Evolutionary conservation across 2,888 invertebrate species (phyloP), one percentile per base, ranked within the genome.

Genomic region (Panopea generosa): DNA sequence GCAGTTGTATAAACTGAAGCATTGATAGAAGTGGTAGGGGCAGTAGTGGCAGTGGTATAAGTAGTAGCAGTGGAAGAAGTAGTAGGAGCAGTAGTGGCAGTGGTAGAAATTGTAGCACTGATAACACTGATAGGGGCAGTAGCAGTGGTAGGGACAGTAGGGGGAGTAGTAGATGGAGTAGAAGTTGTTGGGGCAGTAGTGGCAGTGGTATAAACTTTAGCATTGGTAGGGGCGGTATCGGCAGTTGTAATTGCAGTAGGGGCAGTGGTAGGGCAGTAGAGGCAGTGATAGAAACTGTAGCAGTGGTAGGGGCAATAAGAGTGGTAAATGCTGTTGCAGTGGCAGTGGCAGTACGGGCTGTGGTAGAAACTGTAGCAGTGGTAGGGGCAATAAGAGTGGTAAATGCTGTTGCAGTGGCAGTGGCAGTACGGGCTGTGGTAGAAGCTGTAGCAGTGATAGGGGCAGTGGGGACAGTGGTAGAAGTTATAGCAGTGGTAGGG

Each of bases 61-160:
- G 26, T 7, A 53, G 53, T 11, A 53, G 24, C 4, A 53, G 53
- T 24, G 6, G 26, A 22, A 27, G n/a, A 9, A 27, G 53, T 22
- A 53, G 53, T 53, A 24, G 26, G 14, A 53, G 53, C 18, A 53
- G 18, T 40, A 40, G 40, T 16, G 16, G 40, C 40, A 40, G 40
- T 40, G 16, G 40, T 7, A 11, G 40, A 7, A 11, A 16, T 40
- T 11, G 16, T 40, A 40, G 40, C 7, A 40, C 9, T 40, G 40
- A 16, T 11, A 40, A 16, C 40, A 40, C 9, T 16, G 16, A 40
- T 40, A 40, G 40, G 40, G 16, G 40, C 40, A 11, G 40, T 40
- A 40, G 7, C 16, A 40, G 40, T 40, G 16, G 40, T 40, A 16
- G 40, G 7, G 16, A 16, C 24, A 40, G 40, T 11, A 40, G 40